A percentile compares a stretch with the other conserved stretches of the same genome.
Conservation (phyloP, 1,140 invertebrate species). For the Cherax destructor region DNA sequence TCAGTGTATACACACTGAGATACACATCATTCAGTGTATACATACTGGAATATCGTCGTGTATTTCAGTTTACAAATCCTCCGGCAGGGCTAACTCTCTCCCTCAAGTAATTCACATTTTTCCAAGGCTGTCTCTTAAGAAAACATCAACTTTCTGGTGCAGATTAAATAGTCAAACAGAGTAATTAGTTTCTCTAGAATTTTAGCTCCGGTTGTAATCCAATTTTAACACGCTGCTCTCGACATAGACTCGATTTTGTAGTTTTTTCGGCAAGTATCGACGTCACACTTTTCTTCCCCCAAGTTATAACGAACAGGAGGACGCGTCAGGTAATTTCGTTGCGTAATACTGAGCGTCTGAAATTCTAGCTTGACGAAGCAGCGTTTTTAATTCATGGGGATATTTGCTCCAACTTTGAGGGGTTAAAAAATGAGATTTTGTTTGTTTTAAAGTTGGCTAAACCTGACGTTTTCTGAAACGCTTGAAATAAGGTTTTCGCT, state of each 20-base stretch:
- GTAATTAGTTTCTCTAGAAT: constrained; percentile 2
- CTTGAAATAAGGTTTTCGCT: no score
- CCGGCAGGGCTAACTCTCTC: background rate
- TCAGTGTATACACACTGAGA: no score
- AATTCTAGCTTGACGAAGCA: background rate
- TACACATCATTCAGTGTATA: no score
- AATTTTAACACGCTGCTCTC: background rate
- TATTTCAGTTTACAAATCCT: background rate
- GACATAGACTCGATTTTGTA: background rate
- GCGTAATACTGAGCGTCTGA: background rate
- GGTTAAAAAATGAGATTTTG: no score
- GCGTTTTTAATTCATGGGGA: no score
- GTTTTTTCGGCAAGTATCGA: background rate
- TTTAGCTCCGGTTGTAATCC: background rate
- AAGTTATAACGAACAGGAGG: background rate
- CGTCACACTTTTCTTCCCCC: background rate
- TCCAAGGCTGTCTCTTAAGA: background rate
- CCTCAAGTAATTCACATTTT: background rate
- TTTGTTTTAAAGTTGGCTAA: no score
- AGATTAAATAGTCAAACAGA: constrained; percentile 6
- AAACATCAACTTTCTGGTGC: background rate
- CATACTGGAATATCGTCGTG: no score
- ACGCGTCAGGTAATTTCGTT: background rate
- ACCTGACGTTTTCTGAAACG: no score
- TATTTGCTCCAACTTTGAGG: no score